Conservation (phyloP, 92 coral and sea anemone genomes). For the Parazoanthus atlanticus region DNA sequence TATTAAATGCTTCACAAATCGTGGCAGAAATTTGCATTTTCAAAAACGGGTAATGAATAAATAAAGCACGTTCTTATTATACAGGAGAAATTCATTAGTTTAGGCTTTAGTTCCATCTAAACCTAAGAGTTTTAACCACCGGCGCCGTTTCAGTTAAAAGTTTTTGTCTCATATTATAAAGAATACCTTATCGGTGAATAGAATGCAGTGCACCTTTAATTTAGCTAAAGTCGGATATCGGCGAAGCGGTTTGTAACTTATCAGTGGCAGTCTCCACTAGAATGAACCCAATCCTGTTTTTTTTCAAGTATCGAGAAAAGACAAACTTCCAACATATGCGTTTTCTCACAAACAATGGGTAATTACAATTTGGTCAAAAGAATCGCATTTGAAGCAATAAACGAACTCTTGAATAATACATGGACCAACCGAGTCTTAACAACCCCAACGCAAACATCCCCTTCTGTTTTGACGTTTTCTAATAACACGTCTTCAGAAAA, state of each 20-base stretch:
- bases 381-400: conserved; percentile 38
- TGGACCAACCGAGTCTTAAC: conserved; percentile 28
- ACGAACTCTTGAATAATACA: conserved; percentile 27
- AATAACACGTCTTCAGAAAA: not conserved
- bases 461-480: conserved; percentile 17
- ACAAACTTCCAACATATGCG: conserved; percentile 22
- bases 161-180: not conserved
- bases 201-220: not conserved
- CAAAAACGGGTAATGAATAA: conserved; percentile 17
- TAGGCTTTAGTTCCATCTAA: not conserved
- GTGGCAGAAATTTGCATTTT: conserved; percentile 40
- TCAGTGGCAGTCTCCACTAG: not conserved
- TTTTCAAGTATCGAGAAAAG: conserved; percentile 25
- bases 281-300: conserved; percentile 1
- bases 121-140: conserved; percentile 8
- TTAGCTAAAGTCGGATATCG: not conserved
- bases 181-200: not conserved
- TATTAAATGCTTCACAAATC: conserved; percentile 4
- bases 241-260: not conserved
- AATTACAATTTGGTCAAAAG: conserved; percentile 30
- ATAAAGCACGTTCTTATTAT: conserved; percentile 25
- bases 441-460: conserved; percentile 15
- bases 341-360: conserved; percentile 24
- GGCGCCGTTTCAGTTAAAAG: not conserved
- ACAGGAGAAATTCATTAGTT: conserved; percentile 7